Percentiles rank a stretch among this genome's conserved stretches.
These are phyloP conservation scores for Perdita meconis DNA, from an alignment of 2,888 invertebrate species.

Conservation along the genomic window DNA sequence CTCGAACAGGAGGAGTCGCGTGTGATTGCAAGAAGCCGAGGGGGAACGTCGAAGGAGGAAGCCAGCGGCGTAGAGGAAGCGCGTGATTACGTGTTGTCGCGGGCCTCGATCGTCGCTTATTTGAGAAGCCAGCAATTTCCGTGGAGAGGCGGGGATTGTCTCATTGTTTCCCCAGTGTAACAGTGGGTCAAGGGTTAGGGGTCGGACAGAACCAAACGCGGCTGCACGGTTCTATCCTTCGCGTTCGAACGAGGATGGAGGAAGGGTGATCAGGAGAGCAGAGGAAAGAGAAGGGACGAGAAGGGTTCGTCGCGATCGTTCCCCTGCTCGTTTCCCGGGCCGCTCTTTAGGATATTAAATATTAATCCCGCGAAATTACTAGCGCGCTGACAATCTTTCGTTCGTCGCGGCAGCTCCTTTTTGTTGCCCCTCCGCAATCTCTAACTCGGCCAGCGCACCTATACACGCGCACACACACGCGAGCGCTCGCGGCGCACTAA, in stretches of 20 bases:
- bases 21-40: conserved; percentile 36
- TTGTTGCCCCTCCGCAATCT: conserved; percentile 75
- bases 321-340: conserved; percentile 50
- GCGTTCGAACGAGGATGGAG: conserved; percentile 20
- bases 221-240: conserved; percentile 27
- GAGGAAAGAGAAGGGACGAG: conserved; percentile 6
- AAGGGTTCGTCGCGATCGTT: conserved; percentile 29
- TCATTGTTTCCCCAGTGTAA: conserved; percentile 58
- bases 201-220: conserved; percentile 48
- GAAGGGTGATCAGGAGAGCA: not conserved
- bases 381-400: conserved; percentile 75
- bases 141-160: conserved; percentile 39
- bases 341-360: conserved; percentile 81
- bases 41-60: conserved; percentile 9
- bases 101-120: conserved; percentile 56
- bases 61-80: not conserved
- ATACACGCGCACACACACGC: conserved; percentile 38
- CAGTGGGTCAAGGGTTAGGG: conserved; percentile 68
- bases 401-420: conserved; percentile 67
- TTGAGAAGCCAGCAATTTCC: conserved; percentile 39
- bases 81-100: conserved; percentile 41
- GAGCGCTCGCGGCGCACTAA: conserved; percentile 64
- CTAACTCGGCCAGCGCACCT: conserved; percentile 65
- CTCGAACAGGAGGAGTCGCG: not conserved
- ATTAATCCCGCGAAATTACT: conserved; percentile 84